Conservation (phyloP, 2,797 vertebrate genomes). For the Aulostomus chinensis region DNA sequence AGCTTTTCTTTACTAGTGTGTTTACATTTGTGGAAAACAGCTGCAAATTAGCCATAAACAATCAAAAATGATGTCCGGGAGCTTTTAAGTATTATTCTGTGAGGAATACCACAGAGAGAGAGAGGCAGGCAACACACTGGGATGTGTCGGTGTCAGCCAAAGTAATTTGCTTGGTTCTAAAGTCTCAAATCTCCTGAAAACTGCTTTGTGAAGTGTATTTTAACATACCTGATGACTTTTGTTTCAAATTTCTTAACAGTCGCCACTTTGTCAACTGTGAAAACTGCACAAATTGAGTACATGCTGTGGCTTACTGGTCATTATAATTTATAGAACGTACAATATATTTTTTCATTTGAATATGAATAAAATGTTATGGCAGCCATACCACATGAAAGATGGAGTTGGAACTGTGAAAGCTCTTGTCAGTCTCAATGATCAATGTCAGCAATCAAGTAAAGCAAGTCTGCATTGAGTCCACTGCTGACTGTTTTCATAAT, state of each 20-base stretch:
- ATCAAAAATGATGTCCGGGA: constrained; percentile 41
- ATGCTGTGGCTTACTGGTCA: constrained; percentile 16
- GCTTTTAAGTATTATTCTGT: constrained; percentile 9
- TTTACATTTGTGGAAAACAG: constrained; percentile 59
- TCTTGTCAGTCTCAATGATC: no score
- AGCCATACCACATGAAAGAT: not conserved
- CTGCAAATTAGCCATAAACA: constrained; percentile 66
- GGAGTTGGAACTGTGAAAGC: not conserved
- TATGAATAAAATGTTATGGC: constrained; percentile 12
- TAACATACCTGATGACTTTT: constrained; percentile 35
- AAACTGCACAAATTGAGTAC: constrained; percentile 8
- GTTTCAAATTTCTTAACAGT: constrained; percentile 22
- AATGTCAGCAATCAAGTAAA: no score
- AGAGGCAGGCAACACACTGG: constrained; percentile 1
- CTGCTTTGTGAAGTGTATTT: constrained; percentile 46
- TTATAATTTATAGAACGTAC: constrained; percentile 2
- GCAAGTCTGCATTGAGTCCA: no score
- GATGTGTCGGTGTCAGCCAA: constrained; percentile 3
- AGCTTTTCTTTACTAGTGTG: constrained; percentile 22
- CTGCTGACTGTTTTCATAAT: no score
- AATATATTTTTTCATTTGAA: constrained; percentile 8
- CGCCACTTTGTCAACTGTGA: constrained; percentile 31
- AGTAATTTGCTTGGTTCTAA: constrained; percentile 39
- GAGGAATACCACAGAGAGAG: no score
- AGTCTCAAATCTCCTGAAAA: constrained; percentile 31